These are phyloP conservation scores for Drosophila littoralis DNA, from an alignment of 1,140 invertebrate genomes.

Conservation along the genomic window DNA sequence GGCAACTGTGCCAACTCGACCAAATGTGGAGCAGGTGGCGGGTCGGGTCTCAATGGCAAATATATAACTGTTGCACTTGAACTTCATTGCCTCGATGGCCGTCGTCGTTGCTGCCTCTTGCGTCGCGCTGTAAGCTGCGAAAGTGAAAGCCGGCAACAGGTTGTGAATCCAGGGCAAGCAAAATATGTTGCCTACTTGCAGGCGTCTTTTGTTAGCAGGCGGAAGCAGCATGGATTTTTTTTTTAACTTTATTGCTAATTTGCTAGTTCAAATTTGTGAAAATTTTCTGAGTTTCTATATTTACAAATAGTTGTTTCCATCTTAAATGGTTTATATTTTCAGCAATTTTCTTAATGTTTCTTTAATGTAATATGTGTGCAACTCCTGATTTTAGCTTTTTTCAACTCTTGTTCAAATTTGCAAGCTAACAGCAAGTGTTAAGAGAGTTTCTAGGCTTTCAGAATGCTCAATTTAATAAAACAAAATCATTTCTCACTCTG, in stretches of 20 bases:
- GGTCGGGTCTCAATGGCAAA: conserved; percentile 44
- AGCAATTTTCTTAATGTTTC: too few species aligned
- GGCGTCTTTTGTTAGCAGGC: not conserved
- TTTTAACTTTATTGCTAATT: not conserved
- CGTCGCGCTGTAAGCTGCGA: conserved; percentile 33
- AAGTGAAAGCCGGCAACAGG: conserved; percentile 76
- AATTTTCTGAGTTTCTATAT: too few species aligned
- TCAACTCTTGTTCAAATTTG: too few species aligned
- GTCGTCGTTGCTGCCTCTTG: conserved; percentile 32
- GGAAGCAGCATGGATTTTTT: not conserved
- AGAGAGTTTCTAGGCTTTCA: too few species aligned
- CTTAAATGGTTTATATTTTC: too few species aligned
- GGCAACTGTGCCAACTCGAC: not conserved
- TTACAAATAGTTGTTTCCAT: too few species aligned
- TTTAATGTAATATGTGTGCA: too few species aligned
- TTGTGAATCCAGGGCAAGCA: conserved; percentile 32
- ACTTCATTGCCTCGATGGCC: conserved; percentile 69
- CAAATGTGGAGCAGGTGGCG: conserved; percentile 17
- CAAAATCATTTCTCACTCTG: too few species aligned
- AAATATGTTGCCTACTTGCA: conserved; percentile 25
- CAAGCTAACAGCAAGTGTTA: too few species aligned
- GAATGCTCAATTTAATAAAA: too few species aligned
- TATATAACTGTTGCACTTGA: conserved; percentile 76
- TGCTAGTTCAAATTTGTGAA: too few species aligned
- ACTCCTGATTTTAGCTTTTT: too few species aligned